phyloP scores from a whole-genome alignment of 1,140 invertebrate genomes.

The Thalassaphorura encarpata region DNA sequence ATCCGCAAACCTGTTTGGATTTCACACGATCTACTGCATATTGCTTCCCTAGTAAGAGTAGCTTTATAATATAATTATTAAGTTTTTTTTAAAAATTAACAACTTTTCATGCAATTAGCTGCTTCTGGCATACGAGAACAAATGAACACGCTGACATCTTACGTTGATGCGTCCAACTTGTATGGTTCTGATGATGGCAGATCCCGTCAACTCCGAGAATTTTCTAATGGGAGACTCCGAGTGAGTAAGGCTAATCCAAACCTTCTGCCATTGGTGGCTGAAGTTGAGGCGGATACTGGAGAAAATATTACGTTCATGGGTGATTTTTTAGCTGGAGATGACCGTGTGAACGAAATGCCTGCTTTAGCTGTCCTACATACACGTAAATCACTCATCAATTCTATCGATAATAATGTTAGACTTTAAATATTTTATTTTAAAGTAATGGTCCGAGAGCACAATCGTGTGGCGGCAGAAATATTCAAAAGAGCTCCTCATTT shows the following conservation, averaged over 20 bases:
- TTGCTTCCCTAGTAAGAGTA: constrained; percentile 21
- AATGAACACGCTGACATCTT: constrained; percentile 70
- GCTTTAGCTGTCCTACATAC: constrained; percentile 84
- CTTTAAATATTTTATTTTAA: background rate
- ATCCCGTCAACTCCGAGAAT: constrained; percentile 38
- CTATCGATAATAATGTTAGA: background rate
- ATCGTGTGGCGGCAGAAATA: constrained; percentile 64
- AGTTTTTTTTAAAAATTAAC: background rate
- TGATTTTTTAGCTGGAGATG: constrained; percentile 41
- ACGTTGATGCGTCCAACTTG: constrained; percentile 69
- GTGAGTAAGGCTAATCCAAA: constrained; percentile 35
- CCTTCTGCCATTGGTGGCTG: constrained; percentile 36
- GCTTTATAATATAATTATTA: background rate
- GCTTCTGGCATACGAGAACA: constrained; percentile 56
- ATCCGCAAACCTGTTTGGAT: constrained; percentile 29
- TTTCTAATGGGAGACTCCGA: constrained; percentile 38
- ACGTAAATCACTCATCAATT: no score
- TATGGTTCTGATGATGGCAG: constrained; percentile 53
- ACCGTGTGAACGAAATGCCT: constrained; percentile 74
- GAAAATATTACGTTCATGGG: constrained; percentile 37
- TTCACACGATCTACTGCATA: constrained; percentile 27
- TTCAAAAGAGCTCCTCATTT: constrained; percentile 55
- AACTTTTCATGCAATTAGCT: background rate
- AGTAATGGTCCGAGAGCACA: constrained; percentile 76
- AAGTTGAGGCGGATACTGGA: constrained; percentile 36